Conservation (phyloP, 2,113 vertebrate genomes). For the Sinocyclocheilus rhinocerous region DNA sequence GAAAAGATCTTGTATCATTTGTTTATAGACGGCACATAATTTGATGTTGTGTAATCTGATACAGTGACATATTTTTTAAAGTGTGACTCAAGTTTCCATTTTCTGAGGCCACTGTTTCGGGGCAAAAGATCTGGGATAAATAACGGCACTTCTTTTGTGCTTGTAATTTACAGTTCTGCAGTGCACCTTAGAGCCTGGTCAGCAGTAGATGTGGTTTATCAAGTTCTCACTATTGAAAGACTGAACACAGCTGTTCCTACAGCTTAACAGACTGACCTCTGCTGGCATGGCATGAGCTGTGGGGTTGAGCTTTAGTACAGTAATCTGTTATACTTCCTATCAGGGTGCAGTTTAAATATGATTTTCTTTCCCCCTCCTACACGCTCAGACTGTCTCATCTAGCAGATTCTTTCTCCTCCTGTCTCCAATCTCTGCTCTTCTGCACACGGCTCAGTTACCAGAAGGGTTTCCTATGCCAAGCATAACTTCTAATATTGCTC, state of each 20-base stretch:
- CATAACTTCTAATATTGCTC: neutral
- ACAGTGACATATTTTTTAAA: too few relatives aligned
- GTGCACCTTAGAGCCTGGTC: neutral
- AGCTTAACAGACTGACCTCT: slow-evolving; percentile 44
- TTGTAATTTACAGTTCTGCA: neutral
- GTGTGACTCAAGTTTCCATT: too few relatives aligned
- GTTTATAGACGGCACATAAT: neutral
- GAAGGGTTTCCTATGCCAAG: neutral
- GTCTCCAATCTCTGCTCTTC: neutral
- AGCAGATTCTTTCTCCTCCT: slow-evolving; percentile 63
- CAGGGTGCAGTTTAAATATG: slow-evolving; percentile 67
- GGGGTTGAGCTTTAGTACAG: slow-evolving; percentile 45
- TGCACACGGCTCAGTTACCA: neutral
- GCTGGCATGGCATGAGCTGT: slow-evolving; percentile 38
- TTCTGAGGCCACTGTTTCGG: neutral
- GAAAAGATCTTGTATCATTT: neutral
- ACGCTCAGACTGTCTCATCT: slow-evolving; percentile 70
- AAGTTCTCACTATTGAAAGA: slow-evolving; percentile 21
- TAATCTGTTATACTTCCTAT: slow-evolving; percentile 60
- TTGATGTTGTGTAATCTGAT: neutral
- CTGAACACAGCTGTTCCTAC: slow-evolving; percentile 48
- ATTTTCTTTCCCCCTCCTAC: slow-evolving; percentile 77
- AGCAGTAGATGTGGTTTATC: slow-evolving; percentile 21
- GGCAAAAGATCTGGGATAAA: neutral
- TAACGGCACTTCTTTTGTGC: neutral